Conservation (phyloP, 2,888 invertebrate genomes). For the Amorpha juglandis region DNA sequence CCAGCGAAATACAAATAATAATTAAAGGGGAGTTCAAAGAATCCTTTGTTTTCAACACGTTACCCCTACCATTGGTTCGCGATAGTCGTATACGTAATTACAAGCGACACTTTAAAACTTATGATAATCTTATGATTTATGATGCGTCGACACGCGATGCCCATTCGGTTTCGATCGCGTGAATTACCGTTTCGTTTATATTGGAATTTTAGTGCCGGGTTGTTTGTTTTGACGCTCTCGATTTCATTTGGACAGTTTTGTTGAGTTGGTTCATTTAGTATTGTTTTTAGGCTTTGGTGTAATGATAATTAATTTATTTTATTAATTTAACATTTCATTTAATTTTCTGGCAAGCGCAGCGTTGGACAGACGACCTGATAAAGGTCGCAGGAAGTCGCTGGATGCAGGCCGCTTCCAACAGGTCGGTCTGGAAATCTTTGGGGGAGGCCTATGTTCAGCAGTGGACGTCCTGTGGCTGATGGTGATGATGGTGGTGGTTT, state of each 20-base stretch:
- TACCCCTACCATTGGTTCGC: slow-evolving; percentile 1
- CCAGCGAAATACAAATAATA: background rate
- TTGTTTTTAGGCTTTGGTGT: background rate
- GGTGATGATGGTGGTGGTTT: too few species aligned
- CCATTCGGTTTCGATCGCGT: background rate
- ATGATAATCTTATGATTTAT: slow-evolving; percentile 14
- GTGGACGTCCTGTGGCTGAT: too few species aligned
- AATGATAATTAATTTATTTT: too few species aligned
- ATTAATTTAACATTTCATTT: too few species aligned
- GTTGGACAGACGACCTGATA: too few species aligned
- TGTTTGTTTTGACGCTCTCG: slow-evolving; percentile 3
- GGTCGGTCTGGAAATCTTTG: too few species aligned
- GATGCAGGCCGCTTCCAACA: too few species aligned
- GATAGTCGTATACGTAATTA: slow-evolving; percentile 7
- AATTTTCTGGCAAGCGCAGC: too few species aligned
- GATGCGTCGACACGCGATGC: slow-evolving; percentile 33
- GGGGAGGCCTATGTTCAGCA: too few species aligned
- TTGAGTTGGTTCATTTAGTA: too few species aligned
- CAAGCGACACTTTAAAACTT: slow-evolving; percentile 8
- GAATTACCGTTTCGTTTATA: background rate
- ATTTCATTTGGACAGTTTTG: background rate
- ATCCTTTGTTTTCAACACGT: background rate
- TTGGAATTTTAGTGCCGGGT: background rate
- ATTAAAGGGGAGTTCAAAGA: background rate
- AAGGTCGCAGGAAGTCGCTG: too few species aligned